Evolutionary conservation across 2,888 invertebrate species (phyloP), one percentile per base, ranked within the genome.

Genomic region (Sisyra nigra): DNA sequence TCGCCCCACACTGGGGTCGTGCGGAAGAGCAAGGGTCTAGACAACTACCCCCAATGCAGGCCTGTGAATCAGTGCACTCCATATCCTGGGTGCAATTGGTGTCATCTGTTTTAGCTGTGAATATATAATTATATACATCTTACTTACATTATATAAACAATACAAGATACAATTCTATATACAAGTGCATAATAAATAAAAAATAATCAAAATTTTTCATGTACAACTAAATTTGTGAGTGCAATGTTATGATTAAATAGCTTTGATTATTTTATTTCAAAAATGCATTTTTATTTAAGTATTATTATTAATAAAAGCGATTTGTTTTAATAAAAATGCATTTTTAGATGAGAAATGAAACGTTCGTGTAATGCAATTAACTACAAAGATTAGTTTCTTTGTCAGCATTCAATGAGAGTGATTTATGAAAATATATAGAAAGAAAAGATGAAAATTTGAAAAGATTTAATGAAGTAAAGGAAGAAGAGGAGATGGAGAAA

Each of bases 11-110:
- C 46, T 60, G 56, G 50, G 69, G 66, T 53, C 64, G 60, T 51
- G 58, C 59, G 49, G 66, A 67, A 53, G 59, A 59, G 61, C 71
- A 72, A 53, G 66, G 64, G 55, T 71, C 65, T 54, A 63, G 59
- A 56, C 71, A 72, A 54, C 58, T 59, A 51, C 64, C 63, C 50
- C 63, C 63, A 54, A 66, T 61, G 59, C 71, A 72, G 52, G 63
- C 61, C 55, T 68, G 65, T 56, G 62, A 60, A 51, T 63, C 61
- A 53, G 63, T 63, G 60, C 72, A 71, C 53, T 71, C 63, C 52
- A 58, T 58, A 57, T 71, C 66, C 58, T 58, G 56, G 53, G 62
- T 61, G 63, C 71, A 72, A 60, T 63, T 62, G 55, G 59, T 59
- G 51, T 57, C 58, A 14, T 38, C 38, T 30, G 31, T 40, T 31